Evolutionary conservation across 2,113 vertebrate genomes (phyloP), one percentile per base, ranked within the genome.

Genomic region (Lampris incognitus): DNA sequence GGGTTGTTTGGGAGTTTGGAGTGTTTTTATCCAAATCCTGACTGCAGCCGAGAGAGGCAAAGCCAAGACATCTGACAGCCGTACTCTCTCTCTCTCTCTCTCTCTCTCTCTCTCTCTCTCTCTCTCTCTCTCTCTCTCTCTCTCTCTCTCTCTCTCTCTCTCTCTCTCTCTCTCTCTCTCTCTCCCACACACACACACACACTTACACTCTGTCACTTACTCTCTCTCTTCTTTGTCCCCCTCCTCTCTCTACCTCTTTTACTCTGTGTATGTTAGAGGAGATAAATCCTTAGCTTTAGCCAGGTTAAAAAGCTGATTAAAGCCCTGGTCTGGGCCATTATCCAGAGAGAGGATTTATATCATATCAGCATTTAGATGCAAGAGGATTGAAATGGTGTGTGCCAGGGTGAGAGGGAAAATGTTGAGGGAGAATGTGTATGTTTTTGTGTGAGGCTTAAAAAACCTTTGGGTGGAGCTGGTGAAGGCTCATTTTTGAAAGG

Each of bases 241-340:
- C n/a, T n/a, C 6, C 51, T 54, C 51, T 59, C 57, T 10, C 57
- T 61, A 6, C 10, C 38, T 24, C 1, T 58, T 8, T 58, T 37
- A 37, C 56, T 71, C 13, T 38, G 9, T 73, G 63, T 6, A 13
- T 69, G 42, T 63, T 78, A 58, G 54, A 24, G 56, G 54, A 59
- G 61, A 24, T 48, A 65, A 72, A 66, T 66, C 65, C 57, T 38
- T 11, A 9, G 24, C 9, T 36, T 46, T 64, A 7, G 50, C 40
- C 61, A 62, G 72, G 54, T 60, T 24, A 49, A 65, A 70, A 60
- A 50, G 46, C 48, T 42, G 46, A 56, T 78, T 78, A 60, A 63
- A 64, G 46, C 55, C 51, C 57, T 58, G 40, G 46, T 51, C 11
- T n/a, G 46, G 51, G 3, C 69, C 39, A 64, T 75, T 74, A 55